These are phyloP conservation scores for Zosterops japonicus DNA, from an alignment of 2,113 vertebrate genomes.

Conservation along the genomic window DNA sequence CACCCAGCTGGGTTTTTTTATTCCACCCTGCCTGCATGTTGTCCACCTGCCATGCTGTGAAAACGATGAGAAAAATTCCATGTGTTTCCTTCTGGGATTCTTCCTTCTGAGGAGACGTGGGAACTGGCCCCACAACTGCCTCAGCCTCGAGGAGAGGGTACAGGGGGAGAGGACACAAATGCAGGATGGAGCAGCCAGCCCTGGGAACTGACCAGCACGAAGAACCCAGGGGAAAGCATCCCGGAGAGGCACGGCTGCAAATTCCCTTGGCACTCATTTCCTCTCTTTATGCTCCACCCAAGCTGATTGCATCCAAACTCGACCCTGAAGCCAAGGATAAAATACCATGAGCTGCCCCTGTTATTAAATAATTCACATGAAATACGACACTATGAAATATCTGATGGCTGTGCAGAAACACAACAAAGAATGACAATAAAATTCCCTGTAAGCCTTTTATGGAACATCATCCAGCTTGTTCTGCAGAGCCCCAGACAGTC, in stretches of 20 bases:
- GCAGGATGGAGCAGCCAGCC: not conserved
- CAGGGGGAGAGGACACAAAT: not conserved
- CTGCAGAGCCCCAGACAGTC: not conserved
- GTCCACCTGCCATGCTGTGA: not conserved
- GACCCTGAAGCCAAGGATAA: not conserved
- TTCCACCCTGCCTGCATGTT: not conserved
- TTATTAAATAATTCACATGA: not conserved
- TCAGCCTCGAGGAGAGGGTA: accelerated
- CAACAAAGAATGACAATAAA: not conserved
- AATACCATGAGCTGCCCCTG: not conserved
- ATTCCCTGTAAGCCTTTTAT: not conserved
- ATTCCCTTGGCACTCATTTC: not conserved
- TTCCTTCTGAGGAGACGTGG: not conserved
- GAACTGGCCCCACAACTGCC: not conserved
- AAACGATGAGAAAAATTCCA: not conserved
- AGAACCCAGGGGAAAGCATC: not conserved
- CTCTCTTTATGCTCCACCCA: not conserved
- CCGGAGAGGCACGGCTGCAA: accelerated
- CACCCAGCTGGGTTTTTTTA: not conserved
- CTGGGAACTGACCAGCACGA: not conserved
- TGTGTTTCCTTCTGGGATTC: not conserved
- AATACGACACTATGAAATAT: not conserved
- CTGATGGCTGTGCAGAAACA: not conserved
- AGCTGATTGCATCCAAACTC: not conserved
- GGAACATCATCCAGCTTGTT: accelerated